Evolutionary conservation across 2,113 vertebrate genomes (phyloP), one percentile per base, ranked within the genome.

Genomic region (Paratilapia polleni): DNA sequence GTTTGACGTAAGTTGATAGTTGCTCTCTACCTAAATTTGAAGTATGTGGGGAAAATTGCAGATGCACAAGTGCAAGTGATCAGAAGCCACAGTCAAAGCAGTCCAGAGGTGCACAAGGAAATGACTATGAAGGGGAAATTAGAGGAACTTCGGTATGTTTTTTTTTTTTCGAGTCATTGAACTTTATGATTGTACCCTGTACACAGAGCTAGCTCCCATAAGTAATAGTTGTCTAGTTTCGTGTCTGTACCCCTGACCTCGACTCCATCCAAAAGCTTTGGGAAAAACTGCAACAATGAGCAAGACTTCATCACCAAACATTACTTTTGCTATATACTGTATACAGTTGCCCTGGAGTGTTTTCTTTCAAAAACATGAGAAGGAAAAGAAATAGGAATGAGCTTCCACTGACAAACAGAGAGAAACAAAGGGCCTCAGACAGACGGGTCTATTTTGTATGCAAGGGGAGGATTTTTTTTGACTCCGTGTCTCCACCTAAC

Each of bases 391-490:
- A 24, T 10, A 19, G 56, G 66, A 77, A 81, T 49, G 24, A 80
- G 56, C 34, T 68, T 77, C 52, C 60, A 8, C 58, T 61, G 74
- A 82, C 84, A 63, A n/a, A n/a, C 36, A 34, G 41, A 83, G 64
- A 47, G 60, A 62, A 57, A 82, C 54, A 60, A 79, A 88, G 84
- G 10, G 57, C 57, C 47, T 80, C 22, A 2, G 43, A 89, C 80
- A 84, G 82, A 34, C 80, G 84, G 84, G 63, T 81, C 78, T 77
- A 88, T 90, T 52, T 90, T 87, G 90, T 88, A 87, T 20, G 78
- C 64, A 81, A 24, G 47, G 54, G n/a, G 57, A 80, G 34, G n/a
- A 76, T 14, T 43, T 28, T 52, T 52, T 62, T 28, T 62, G 52
- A 77, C 15, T 28, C 41, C 1, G 24, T 54, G 54, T 64, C 58